These are phyloP conservation scores for Trissolcus japonicus DNA, from an alignment of 2,888 invertebrate species.

Conservation along the genomic window DNA sequence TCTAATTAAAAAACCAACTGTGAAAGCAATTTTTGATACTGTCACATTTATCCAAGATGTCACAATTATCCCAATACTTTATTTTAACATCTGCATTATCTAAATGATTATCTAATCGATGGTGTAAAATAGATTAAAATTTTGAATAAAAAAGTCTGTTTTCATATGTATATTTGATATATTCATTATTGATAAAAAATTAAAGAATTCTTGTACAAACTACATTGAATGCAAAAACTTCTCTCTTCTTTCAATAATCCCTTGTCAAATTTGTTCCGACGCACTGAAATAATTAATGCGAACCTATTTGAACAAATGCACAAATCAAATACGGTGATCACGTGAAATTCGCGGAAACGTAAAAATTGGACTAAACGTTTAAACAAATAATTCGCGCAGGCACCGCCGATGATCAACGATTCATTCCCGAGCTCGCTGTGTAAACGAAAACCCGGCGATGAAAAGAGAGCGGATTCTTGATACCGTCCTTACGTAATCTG, in stretches of 20 bases:
- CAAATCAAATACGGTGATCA: neutral
- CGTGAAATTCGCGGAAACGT: conserved; percentile 2
- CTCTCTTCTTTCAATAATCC: neutral
- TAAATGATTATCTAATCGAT: too few relatives aligned
- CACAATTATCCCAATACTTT: too few relatives aligned
- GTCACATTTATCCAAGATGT: too few relatives aligned
- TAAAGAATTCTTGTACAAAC: conserved; percentile 1
- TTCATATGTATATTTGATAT: too few relatives aligned
- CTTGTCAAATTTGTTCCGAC: neutral
- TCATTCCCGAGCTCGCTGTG: conserved; percentile 29
- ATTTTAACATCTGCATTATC: too few relatives aligned
- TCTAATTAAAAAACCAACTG: too few relatives aligned
- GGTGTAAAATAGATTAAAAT: too few relatives aligned
- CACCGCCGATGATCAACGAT: conserved; percentile 40
- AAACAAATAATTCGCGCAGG: conserved; percentile 38
- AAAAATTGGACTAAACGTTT: conserved; percentile 38
- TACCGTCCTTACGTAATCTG: conserved; percentile 71
- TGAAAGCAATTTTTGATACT: too few relatives aligned
- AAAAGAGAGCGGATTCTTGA: conserved; percentile 46
- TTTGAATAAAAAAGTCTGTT: too few relatives aligned
- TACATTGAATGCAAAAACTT: neutral
- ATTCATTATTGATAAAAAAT: neutral
- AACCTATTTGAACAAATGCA: neutral
- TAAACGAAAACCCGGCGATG: conserved; percentile 19
- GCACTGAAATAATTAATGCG: neutral